A percentile compares a stretch with the other conserved stretches of the same genome.
Conservation (phyloP, 2,113 vertebrate species). For the Malurus melanocephalus region DNA sequence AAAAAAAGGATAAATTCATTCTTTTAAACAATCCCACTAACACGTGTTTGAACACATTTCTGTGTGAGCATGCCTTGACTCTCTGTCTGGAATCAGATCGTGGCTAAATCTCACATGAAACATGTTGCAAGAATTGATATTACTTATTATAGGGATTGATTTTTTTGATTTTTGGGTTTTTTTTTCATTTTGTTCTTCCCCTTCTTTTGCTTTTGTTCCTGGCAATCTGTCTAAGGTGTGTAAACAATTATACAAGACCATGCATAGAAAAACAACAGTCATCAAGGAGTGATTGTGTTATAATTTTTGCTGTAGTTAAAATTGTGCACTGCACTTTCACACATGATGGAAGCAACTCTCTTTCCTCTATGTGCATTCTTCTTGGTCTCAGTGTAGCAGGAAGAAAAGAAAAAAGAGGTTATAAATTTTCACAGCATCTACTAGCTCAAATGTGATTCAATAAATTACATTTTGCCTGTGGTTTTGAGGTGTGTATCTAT, state of each 20-base stretch:
- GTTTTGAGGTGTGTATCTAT: background rate
- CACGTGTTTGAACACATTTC: background rate
- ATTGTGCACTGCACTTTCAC: background rate
- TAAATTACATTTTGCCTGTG: background rate
- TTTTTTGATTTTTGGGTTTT: background rate
- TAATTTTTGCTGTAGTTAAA: background rate
- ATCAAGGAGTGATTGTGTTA: background rate
- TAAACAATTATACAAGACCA: background rate
- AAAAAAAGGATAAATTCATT: background rate
- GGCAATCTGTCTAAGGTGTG: background rate
- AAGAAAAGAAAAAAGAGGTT: background rate
- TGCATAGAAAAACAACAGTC: background rate
- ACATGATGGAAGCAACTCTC: background rate
- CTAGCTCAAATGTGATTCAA: background rate
- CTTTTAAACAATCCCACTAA: background rate
- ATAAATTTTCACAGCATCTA: background rate
- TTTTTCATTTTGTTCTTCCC: rapidly evolving
- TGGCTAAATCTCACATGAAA: background rate
- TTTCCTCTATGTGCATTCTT: background rate
- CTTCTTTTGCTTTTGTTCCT: background rate
- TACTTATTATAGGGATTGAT: background rate
- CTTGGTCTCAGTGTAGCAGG: background rate
- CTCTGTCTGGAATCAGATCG: background rate
- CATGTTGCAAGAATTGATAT: background rate
- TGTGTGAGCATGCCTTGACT: background rate